Conservation (phyloP, 1,140 invertebrate genomes). For the Mamestra configurata region DNA sequence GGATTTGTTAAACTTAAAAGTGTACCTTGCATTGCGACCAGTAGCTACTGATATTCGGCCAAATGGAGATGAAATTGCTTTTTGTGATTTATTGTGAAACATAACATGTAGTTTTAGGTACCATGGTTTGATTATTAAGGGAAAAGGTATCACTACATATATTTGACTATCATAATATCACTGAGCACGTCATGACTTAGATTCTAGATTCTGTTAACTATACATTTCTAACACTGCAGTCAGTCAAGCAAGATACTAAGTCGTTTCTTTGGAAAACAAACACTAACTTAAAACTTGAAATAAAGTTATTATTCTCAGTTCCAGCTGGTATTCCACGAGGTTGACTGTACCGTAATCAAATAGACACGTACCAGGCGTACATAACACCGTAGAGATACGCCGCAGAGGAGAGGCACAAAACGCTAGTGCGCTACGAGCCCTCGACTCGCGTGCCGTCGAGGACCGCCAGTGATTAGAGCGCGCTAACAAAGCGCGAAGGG, state of each 20-base stretch:
- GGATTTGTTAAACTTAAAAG: constrained; percentile 64
- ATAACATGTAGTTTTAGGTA: constrained; percentile 29
- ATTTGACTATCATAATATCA: neutral
- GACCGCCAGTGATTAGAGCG: constrained; percentile 84
- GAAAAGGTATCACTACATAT: constrained; percentile 3
- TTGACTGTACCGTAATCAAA: constrained; percentile 41
- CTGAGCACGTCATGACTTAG: neutral
- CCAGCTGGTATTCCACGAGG: neutral
- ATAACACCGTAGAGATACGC: constrained; percentile 67
- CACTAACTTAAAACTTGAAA: neutral
- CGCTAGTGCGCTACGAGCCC: constrained; percentile 81
- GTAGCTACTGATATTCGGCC: constrained; percentile 55
- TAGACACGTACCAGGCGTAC: constrained; percentile 65
- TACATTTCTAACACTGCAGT: too few relatives aligned
- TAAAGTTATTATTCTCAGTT: neutral
- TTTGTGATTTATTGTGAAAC: constrained; percentile 64
- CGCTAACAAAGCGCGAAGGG: constrained; percentile 84
- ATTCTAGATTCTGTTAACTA: neutral
- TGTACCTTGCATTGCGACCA: constrained; percentile 68
- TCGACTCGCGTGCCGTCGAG: constrained; percentile 79
- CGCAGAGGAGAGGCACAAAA: constrained; percentile 80
- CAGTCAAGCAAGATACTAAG: too few relatives aligned
- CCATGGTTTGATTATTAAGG: constrained; percentile 53
- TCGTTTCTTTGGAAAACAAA: neutral
- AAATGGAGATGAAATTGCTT: constrained; percentile 65